Base-by-base conservation (phyloP, 2,888 invertebrate genomes). In the Baccha elongata region DNA sequence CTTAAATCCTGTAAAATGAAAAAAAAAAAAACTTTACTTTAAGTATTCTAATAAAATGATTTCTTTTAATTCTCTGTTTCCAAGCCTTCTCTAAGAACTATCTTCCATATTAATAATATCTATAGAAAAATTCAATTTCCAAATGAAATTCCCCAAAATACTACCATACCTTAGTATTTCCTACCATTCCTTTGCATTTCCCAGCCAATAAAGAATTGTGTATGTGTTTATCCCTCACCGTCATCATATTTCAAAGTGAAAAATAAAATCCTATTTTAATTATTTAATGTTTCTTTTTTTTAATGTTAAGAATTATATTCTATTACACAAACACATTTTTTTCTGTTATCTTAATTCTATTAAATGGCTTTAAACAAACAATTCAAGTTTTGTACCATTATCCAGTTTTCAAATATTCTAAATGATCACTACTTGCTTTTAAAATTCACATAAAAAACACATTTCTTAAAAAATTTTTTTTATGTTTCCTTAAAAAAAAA, bases 161-260 rank as follows among this genome's bases (percentile, higher is more conserved):
- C 17, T 35, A 1, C 29, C 29, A 26, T 60, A 52, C 42, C 32
- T 35, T 44, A 53, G 8, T 67, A 40, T 71, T 53, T 44, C 19
- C 23, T 11, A 35, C 55, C 69, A 44, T 19, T 69, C 75, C 46
- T 50, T 29, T n/a, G n/a, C 72, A 79, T 62, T 79, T 79, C 67
- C 79, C 73, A 46, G 52, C 29, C 65, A 79, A 72, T 19, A 52
- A 50, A 67, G 55, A 69, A 55, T 48, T 58, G 17, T 40, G 44
- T 60, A 44, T 13, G 42, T 53, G 40, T 40, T 21, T 64, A 48
- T 62, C 58, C 58, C 42, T 58, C 65, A 78, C 23, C 29, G 58
- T 80, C 68, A 64, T 72, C 55, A 48, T 62, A 21, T 50, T 55
- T 10, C 35, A 8, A 42, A 71, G 37, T 32, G 10, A n/a, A 52